These are phyloP conservation scores for Argyresthia albistria DNA, from an alignment of 2,888 invertebrate species.

Conservation along the genomic window DNA sequence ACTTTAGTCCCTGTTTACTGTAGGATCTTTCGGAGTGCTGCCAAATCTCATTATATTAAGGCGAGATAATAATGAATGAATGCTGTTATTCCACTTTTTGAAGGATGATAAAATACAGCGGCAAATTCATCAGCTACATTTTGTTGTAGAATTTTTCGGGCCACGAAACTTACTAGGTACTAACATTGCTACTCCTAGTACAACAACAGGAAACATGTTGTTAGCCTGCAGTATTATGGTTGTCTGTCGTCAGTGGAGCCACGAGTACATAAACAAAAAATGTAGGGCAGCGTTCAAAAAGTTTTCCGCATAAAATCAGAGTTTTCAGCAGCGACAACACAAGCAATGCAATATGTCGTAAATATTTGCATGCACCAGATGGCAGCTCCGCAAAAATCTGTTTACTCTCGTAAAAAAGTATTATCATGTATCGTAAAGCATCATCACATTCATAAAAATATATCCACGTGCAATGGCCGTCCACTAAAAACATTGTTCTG, in stretches of 20 bases:
- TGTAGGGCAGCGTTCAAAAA: too few relatives aligned
- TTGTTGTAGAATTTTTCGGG: background rate
- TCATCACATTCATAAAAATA: background rate
- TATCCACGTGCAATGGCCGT: background rate
- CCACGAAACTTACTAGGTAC: background rate
- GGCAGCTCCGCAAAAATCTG: too few relatives aligned
- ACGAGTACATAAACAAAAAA: too few relatives aligned
- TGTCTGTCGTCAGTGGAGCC: too few relatives aligned
- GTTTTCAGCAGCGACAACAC: too few relatives aligned
- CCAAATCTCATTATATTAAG: conserved; percentile 64
- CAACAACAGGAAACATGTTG: too few relatives aligned
- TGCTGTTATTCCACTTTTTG: conserved; percentile 11
- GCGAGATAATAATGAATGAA: conserved; percentile 53
- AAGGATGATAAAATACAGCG: background rate
- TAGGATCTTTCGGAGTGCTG: conserved; percentile 30
- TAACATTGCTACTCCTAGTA: too few relatives aligned
- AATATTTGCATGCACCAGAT: too few relatives aligned
- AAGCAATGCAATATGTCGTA: too few relatives aligned
- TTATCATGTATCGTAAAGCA: background rate
- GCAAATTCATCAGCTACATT: background rate
- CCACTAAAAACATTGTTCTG: background rate
- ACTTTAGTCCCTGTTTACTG: too few relatives aligned
- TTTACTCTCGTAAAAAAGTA: background rate
- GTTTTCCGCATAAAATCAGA: too few relatives aligned
- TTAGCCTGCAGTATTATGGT: too few relatives aligned